phyloP scores from a whole-genome alignment of 2,797 vertebrate genomes.

The Mus minutoides region DNA sequence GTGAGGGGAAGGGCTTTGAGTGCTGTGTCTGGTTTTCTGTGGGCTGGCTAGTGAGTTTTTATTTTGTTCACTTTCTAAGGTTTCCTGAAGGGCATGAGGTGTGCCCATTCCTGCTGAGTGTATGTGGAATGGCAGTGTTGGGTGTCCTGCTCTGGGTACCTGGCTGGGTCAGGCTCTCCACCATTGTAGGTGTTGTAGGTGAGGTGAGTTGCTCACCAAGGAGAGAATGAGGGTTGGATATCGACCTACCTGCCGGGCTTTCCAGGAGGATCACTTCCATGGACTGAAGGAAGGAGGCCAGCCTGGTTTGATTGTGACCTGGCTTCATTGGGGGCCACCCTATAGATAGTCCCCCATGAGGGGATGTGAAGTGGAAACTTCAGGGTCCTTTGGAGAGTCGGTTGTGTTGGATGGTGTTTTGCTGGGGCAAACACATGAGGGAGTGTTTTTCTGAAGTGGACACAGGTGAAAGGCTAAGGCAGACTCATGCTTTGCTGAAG shows the following conservation, averaged over 20 bases:
- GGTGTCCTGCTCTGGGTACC: neutral
- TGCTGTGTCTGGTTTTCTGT: neutral
- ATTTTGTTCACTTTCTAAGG: neutral
- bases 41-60: neutral
- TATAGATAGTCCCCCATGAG: neutral
- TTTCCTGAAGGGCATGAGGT: neutral
- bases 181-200: too few relatives aligned
- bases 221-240: neutral
- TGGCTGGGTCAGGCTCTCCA: neutral
- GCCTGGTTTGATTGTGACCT: neutral
- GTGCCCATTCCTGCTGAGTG: neutral
- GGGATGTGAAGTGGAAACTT: neutral
- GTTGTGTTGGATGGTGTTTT: too few relatives aligned
- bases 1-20: neutral
- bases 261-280: neutral
- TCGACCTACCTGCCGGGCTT: neutral
- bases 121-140: neutral
- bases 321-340: neutral
- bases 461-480: too few relatives aligned
- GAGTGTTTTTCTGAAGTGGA: too few relatives aligned
- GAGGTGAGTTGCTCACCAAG: too few relatives aligned
- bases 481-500: too few relatives aligned
- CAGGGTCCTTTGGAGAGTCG: too few relatives aligned
- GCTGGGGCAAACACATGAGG: too few relatives aligned
- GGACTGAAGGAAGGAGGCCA: neutral